Evolutionary conservation across 2,888 invertebrate genomes (phyloP).

Genomic region (Papilio gigon): DNA sequence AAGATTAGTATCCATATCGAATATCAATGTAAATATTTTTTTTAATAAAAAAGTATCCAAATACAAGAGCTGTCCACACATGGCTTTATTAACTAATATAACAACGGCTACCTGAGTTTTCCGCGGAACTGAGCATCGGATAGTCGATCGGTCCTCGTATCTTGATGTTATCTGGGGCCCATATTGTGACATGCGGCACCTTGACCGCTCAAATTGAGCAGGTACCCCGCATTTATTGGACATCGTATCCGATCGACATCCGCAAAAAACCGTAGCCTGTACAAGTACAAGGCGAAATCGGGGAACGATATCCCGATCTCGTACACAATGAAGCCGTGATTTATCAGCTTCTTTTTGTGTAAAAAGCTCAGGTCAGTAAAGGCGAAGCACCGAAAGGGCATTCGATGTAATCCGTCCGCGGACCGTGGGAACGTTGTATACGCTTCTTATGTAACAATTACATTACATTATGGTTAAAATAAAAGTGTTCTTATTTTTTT

Average conservation of each 20-base stretch:
- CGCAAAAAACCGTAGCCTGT: slow-evolving; percentile 67
- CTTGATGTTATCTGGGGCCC: slow-evolving; percentile 64
- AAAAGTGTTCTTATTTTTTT: background rate
- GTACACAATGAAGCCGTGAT: slow-evolving; percentile 76
- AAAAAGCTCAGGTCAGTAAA: slow-evolving; percentile 78
- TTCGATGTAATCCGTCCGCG: slow-evolving; percentile 74
- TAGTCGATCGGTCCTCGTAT: slow-evolving; percentile 38
- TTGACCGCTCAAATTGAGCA: slow-evolving; percentile 78
- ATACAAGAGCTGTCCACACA: background rate
- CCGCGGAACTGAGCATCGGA: slow-evolving; percentile 65
- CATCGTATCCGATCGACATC: slow-evolving; percentile 67
- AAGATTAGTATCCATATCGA: background rate
- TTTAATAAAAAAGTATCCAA: slow-evolving; percentile 10
- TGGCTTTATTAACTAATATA: slow-evolving; percentile 21
- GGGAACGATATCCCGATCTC: slow-evolving; percentile 67
- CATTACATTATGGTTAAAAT: background rate
- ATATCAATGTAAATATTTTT: background rate
- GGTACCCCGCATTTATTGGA: slow-evolving; percentile 72
- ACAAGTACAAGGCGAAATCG: slow-evolving; percentile 63
- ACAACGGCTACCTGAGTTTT: slow-evolving; percentile 49
- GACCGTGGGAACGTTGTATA: slow-evolving; percentile 71
- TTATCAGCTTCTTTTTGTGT: slow-evolving; percentile 78
- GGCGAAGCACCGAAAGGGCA: slow-evolving; percentile 80
- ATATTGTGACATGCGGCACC: slow-evolving; percentile 79
- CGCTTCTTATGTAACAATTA: slow-evolving; percentile 30